These are phyloP conservation scores for Echinometra lucunter DNA, from an alignment of 53 echinoderm and acorn worm species.

Conservation along the genomic window DNA sequence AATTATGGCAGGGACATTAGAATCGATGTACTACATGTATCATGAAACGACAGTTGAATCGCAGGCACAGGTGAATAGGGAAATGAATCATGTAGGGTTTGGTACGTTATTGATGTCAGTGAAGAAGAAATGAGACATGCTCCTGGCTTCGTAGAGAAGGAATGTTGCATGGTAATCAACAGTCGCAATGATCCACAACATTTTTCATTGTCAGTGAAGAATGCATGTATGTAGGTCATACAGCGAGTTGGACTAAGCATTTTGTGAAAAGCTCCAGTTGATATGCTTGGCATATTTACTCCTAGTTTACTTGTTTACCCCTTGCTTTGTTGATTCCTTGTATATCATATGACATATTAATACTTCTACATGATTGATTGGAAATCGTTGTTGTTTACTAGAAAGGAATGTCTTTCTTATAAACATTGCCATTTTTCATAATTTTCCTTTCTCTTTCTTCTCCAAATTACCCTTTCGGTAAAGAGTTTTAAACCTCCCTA, in stretches of 20 bases:
- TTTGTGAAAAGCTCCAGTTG: not conserved
- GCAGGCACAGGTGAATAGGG: not conserved
- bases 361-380: too few species aligned
- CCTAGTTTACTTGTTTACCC: not conserved
- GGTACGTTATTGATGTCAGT: not conserved
- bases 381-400: too few species aligned
- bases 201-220: constrained; percentile 40
- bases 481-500: too few species aligned
- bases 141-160: not conserved
- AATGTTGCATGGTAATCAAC: constrained; percentile 23
- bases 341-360: not conserved
- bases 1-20: not conserved
- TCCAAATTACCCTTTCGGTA: too few species aligned
- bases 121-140: not conserved
- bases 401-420: too few species aligned
- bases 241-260: not conserved
- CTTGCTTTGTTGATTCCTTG: not conserved
- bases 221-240: constrained; percentile 19
- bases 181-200: not conserved
- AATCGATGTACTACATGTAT: not conserved
- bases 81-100: not conserved
- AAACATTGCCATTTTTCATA: too few species aligned
- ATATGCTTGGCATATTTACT: not conserved
- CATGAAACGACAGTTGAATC: not conserved
- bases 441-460: too few species aligned